These are phyloP conservation scores for Anser cygnoides DNA, from an alignment of 2,113 vertebrate species.

Conservation along the genomic window DNA sequence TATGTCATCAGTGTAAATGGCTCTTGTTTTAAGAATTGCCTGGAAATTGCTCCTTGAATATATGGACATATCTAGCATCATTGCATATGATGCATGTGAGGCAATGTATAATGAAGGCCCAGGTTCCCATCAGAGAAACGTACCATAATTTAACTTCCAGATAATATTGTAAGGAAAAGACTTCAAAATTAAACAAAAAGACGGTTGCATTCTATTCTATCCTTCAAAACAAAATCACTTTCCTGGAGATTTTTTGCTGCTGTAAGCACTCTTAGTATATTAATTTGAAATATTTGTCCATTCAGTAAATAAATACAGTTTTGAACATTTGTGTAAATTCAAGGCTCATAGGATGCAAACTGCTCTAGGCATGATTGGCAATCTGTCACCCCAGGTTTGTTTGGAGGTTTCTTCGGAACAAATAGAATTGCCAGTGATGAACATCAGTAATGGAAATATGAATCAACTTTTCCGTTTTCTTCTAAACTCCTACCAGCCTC, in stretches of 20 bases:
- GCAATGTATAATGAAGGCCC: constrained; percentile 49
- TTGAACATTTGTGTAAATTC: constrained; percentile 6
- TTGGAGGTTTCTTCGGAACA: not conserved
- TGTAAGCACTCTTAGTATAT: not conserved
- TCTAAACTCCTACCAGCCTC: not conserved
- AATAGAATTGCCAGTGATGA: not conserved
- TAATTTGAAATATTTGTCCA: constrained; percentile 35
- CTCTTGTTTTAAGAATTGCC: constrained; percentile 55
- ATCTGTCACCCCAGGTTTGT: not conserved
- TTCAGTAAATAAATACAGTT: constrained; percentile 21
- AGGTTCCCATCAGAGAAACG: constrained; percentile 64
- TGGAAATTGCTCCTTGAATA: constrained; percentile 4
- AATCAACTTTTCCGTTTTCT: constrained; percentile 6
- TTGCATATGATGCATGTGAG: constrained; percentile 27
- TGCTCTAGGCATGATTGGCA: not conserved
- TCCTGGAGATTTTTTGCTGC: not conserved
- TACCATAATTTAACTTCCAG: constrained; percentile 47
- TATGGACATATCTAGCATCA: constrained; percentile 21
- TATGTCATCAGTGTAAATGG: constrained; percentile 45
- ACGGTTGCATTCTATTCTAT: not conserved
- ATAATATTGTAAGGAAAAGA: constrained; percentile 15
- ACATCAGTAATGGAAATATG: not conserved
- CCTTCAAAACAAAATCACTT: constrained; percentile 34
- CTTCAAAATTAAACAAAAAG: constrained; percentile 7
- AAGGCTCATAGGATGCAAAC: not conserved